These are phyloP conservation scores for Crotalus viridis DNA, from an alignment of 2,113 vertebrate species.

Conservation along the genomic window DNA sequence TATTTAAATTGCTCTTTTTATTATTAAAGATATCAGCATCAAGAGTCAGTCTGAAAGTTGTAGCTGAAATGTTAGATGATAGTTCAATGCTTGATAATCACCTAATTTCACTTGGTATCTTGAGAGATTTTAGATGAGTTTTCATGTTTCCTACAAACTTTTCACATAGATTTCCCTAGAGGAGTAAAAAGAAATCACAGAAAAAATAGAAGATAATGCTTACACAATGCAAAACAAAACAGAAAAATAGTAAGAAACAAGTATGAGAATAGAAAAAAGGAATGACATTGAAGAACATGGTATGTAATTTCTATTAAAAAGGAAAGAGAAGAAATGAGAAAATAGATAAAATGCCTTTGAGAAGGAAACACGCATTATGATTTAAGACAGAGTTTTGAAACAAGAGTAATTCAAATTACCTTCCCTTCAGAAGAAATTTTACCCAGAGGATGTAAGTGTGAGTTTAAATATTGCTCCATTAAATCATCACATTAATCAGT, in stretches of 20 bases:
- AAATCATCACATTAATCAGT: conserved; percentile 16
- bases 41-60: background rate
- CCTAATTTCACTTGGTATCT: background rate
- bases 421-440: conserved; percentile 14
- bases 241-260: background rate
- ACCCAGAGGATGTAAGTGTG: conserved; percentile 4
- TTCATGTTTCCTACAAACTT: background rate
- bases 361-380: conserved; percentile 4
- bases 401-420: conserved; percentile 28
- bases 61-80: background rate
- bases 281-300: background rate
- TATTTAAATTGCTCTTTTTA: background rate
- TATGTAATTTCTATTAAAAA: background rate
- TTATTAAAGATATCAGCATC: background rate
- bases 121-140: background rate
- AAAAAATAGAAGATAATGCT: background rate
- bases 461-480: conserved; percentile 22
- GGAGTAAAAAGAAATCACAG: background rate
- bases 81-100: background rate
- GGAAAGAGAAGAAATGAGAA: background rate
- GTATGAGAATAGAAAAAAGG: background rate
- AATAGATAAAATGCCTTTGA: background rate
- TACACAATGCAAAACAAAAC: background rate
- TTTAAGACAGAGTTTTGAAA: conserved; percentile 14
- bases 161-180: background rate